Base-by-base conservation (phyloP, 1,140 invertebrate species). In the Calosoma granatense region DNA sequence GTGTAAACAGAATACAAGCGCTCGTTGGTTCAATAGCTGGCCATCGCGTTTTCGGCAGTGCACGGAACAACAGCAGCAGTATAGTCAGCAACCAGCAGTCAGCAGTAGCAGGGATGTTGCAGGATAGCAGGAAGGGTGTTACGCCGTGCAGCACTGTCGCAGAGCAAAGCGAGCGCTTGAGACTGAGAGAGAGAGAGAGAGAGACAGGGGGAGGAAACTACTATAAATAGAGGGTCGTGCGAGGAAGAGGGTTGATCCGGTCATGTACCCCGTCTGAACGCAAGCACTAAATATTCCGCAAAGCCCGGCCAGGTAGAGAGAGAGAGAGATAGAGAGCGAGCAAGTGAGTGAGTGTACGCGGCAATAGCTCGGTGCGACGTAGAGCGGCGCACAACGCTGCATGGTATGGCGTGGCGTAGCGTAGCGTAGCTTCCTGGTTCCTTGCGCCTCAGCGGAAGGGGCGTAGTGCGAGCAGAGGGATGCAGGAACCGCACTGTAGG, bases 401-500 rank as follows among this genome's bases (percentile, higher is more conserved):
- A n/a, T n/a, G n/a, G n/a, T n/a, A n/a, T n/a, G n/a, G n/a, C n/a
- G n/a, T n/a, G n/a, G n/a, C n/a, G n/a, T n/a, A n/a, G n/a, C n/a
- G n/a, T n/a, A n/a, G n/a, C 17, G 17, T 47, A 47, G 41, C 41
- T 47, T 47, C 41, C 41, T 47, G 41, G 41, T 47, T 47, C 41
- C 41, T 47, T 47, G 41, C 41, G 15, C 41, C 17, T 4, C 41
- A 12, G 41, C 6, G 15, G 6, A 47, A 47, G 41, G 15, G 41
- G 17, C 3, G 15, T 47, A 12, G 6, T 47, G 41, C 3, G 41
- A 30, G 26, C 26, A 30, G 26, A 3, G 41, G 9, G 41, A 47
- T 47, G 41, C 41, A 47, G 41, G 41, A 47, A 47, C 41, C 41
- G 41, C 41, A 47, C 41, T 47, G 41, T 17, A 17, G 65, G 65